Evolutionary conservation across 2,888 invertebrate genomes (phyloP), one percentile per base, ranked within the genome.

Genomic region (Machimus rusticus): DNA sequence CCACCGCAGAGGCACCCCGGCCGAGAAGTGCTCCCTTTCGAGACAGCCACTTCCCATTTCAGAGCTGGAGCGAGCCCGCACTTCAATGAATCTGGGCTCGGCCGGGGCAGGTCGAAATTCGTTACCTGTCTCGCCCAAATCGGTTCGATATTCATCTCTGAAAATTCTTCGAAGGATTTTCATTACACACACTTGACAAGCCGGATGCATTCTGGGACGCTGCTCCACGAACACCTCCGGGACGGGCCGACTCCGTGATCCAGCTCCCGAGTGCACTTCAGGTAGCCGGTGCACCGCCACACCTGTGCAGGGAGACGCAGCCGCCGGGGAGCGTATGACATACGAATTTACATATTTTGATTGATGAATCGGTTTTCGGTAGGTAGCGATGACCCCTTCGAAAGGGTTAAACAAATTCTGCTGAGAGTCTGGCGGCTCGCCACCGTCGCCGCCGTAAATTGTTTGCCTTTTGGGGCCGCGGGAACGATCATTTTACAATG

Each of bases 321-420:
- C 77, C 87, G 86, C 82, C 85, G 57, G 88, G 87, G 57, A 88
- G 77, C 66, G 74, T 88, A 86, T 88, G 88, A 88, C 87, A 88
- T 74, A 87, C 66, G 84, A 88, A 88, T 87, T 88, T 87, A 88
- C 87, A 87, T 87, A 86, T 78, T 87, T 78, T 84, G 86, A 87
- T 85, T 88, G 88, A 88, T 88, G 88, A 87, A 88, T 88, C 78
- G 66, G 86, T 76, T 78, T 86, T 86, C 66, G 85, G 74, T 85
- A 85, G 78, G 88, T 87, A 87, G 88, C 88, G 85, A 78, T 88
- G 88, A 88, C 88, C 88, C 66, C 79, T n/a, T 87, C 84, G 66
- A 74, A 87, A 46, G 74, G 43, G 84, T 51, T 85, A 85, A 85
- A 46, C 85, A 74, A 74, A 85, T 74, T 74, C 85, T 6, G 14